These are phyloP conservation scores for Thamnaconus septentrionalis DNA, from an alignment of 2,113 vertebrate genomes.

Conservation along the genomic window DNA sequence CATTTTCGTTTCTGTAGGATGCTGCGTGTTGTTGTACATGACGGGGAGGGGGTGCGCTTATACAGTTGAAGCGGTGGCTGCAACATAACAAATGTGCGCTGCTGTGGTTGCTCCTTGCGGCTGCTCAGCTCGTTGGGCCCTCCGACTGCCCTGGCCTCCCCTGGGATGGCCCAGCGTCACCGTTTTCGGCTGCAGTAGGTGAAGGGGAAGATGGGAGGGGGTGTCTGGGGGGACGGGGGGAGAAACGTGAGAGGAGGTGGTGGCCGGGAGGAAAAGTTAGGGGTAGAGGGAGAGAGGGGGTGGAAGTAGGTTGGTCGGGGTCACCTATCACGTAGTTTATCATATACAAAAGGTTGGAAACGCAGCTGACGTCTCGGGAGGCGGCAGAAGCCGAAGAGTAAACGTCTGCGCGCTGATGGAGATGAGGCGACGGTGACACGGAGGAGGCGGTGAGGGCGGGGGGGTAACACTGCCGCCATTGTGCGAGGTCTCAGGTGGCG, in stretches of 20 bases:
- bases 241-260: slow-evolving; percentile 54
- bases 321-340: slow-evolving; percentile 69
- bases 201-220: slow-evolving; percentile 37
- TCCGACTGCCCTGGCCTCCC: slow-evolving; percentile 46
- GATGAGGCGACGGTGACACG: slow-evolving; percentile 58
- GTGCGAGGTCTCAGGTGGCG: slow-evolving; percentile 19
- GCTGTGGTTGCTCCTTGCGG: slow-evolving; percentile 58
- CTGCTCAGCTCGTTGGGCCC: slow-evolving; percentile 51
- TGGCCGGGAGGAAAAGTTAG: slow-evolving; percentile 1
- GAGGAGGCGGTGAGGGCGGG: background rate
- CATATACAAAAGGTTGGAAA: slow-evolving; percentile 64
- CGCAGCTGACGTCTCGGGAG: slow-evolving; percentile 49
- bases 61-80: background rate
- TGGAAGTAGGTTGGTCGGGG: slow-evolving; percentile 25
- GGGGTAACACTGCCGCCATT: slow-evolving; percentile 47
- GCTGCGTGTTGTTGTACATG: too few relatives aligned
- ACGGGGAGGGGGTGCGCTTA: too few relatives aligned
- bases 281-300: slow-evolving; percentile 30
- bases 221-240: slow-evolving; percentile 8
- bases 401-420: slow-evolving; percentile 60
- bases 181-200: slow-evolving; percentile 23
- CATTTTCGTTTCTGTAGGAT: too few relatives aligned
- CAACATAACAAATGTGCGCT: slow-evolving; percentile 56
- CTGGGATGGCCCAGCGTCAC: slow-evolving; percentile 10
- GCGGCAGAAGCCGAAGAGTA: slow-evolving; percentile 47